Evolutionary conservation across 2,113 vertebrate genomes (phyloP).

Genomic region (Tiliqua scincoides): DNA sequence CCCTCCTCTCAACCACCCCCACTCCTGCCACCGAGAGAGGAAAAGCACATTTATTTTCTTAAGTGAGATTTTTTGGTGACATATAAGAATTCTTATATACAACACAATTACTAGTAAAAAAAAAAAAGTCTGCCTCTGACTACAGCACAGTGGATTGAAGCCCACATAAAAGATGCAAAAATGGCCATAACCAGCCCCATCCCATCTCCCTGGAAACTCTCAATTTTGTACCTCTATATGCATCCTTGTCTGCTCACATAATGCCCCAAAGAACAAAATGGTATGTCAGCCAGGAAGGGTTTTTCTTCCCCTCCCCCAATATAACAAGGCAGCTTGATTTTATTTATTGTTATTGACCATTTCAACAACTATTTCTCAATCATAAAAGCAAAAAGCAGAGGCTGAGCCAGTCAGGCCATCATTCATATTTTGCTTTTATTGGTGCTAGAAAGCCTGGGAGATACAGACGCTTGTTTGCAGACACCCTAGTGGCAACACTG

Average conservation of each 20-base stretch:
- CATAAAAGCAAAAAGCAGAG: conserved; percentile 70
- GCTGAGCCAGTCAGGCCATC: conserved; percentile 56
- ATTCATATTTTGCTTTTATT: conserved; percentile 68
- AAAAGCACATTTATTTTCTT: conserved; percentile 68
- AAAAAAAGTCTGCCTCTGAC: conserved; percentile 64
- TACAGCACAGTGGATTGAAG: conserved; percentile 58
- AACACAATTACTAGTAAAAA: conserved; percentile 65
- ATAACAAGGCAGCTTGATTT: conserved; percentile 62
- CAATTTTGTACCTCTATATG: conserved; percentile 17
- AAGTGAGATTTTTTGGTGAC: conserved; percentile 65
- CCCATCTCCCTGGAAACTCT: conserved; percentile 52
- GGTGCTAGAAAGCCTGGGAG: conserved; percentile 59
- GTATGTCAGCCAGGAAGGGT: conserved; percentile 58
- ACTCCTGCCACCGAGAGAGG: conserved; percentile 60
- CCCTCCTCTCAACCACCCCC: conserved; percentile 51
- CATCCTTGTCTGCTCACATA: conserved; percentile 62
- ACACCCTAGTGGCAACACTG: conserved; percentile 58
- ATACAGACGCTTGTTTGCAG: conserved; percentile 62
- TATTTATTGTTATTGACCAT: conserved; percentile 76
- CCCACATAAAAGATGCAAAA: conserved; percentile 58
- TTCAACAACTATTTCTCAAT: conserved; percentile 67
- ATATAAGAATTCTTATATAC: conserved; percentile 54
- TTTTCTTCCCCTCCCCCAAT: conserved; percentile 35
- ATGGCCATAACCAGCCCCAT: conserved; percentile 29
- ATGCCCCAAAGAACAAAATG: conserved; percentile 67